Evolutionary conservation across 2,888 invertebrate genomes (phyloP).

Genomic region (Anoncus sp.): DNA sequence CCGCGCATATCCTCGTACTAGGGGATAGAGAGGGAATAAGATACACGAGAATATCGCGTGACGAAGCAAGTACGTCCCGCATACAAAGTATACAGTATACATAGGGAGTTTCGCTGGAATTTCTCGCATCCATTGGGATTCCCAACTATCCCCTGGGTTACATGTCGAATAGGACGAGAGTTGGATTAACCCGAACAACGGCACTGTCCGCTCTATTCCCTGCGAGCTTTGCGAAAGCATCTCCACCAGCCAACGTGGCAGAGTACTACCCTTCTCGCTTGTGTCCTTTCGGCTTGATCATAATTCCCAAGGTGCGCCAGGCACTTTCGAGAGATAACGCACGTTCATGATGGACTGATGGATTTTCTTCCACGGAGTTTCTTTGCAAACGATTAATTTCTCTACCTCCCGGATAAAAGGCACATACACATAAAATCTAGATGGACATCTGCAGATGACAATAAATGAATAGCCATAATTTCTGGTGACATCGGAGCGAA

Average conservation of each 20-base stretch:
- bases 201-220: conserved; percentile 19
- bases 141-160: conserved; percentile 20
- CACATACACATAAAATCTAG: too few relatives aligned
- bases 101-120: conserved; percentile 7
- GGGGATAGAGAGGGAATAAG: background rate
- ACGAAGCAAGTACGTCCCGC: background rate
- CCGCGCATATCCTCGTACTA: conserved; percentile 5
- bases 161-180: conserved; percentile 32
- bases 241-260: conserved; percentile 1
- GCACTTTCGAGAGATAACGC: conserved; percentile 4
- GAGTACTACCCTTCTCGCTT: background rate
- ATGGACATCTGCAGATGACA: too few relatives aligned
- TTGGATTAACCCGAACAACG: conserved; percentile 46
- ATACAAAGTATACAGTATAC: conserved; percentile 29
- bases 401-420: too few relatives aligned
- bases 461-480: too few relatives aligned
- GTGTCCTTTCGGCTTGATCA: background rate
- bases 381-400: background rate
- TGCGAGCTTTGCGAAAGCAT: conserved; percentile 34
- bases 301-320: conserved; percentile 9
- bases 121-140: conserved; percentile 25
- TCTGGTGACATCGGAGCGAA: too few relatives aligned
- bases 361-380: background rate
- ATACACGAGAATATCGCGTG: conserved; percentile 6
- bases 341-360: background rate